phyloP scores from a whole-genome alignment of 2,888 invertebrate species.

The Pheosia tremula region DNA sequence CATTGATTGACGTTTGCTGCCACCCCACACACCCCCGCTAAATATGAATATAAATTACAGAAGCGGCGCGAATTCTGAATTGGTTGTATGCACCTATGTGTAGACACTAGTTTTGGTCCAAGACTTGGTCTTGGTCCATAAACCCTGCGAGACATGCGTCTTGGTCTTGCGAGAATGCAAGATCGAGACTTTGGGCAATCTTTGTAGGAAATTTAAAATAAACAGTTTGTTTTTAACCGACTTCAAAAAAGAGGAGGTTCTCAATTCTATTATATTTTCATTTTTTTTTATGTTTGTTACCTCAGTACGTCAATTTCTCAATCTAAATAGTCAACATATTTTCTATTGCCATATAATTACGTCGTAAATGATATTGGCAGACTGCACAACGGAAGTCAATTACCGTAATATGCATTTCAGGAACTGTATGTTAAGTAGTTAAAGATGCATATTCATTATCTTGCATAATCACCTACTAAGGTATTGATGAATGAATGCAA shows the following conservation, averaged over 20 bases:
- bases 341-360: not conserved
- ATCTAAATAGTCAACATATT: not conserved
- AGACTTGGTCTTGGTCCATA: too few relatives aligned
- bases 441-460: not conserved
- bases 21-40: slow-evolving; percentile 39
- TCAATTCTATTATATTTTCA: too few relatives aligned
- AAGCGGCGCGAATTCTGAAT: slow-evolving; percentile 22
- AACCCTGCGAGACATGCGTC: too few relatives aligned
- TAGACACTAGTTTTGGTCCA: too few relatives aligned
- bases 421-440: slow-evolving; percentile 9
- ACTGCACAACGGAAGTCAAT: not conserved
- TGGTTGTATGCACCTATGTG: slow-evolving; percentile 21
- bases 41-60: slow-evolving; percentile 46
- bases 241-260: too few relatives aligned
- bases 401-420: slow-evolving; percentile 5
- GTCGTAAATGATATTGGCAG: slow-evolving; percentile 7
- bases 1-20: slow-evolving; percentile 53
- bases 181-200: too few relatives aligned
- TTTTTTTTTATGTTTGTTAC: too few relatives aligned
- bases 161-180: too few relatives aligned
- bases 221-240: too few relatives aligned
- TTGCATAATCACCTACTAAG: not conserved
- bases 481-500: slow-evolving; percentile 5
- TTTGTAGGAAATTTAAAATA: too few relatives aligned
- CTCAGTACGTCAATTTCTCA: too few relatives aligned